Conservation (phyloP, 2,113 vertebrate species). For the Phalacrocorax aristotelis region DNA sequence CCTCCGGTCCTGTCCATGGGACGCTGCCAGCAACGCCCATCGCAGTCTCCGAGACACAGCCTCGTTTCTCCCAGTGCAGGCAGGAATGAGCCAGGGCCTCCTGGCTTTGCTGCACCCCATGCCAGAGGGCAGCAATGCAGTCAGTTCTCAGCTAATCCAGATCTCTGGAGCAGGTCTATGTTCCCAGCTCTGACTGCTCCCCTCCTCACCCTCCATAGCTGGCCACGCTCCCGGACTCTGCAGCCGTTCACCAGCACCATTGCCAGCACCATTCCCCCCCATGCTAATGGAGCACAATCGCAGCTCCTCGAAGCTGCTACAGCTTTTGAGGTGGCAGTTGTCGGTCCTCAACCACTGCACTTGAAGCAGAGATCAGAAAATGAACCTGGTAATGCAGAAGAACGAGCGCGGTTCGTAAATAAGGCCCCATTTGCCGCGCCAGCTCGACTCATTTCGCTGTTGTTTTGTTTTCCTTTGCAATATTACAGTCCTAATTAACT, state of each 20-base stretch:
- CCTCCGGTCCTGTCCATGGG: fast-evolving
- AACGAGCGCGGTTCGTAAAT: fast-evolving
- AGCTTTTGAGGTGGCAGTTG: background rate
- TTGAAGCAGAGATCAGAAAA: background rate
- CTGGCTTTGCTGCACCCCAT: background rate
- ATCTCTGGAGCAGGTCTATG: background rate
- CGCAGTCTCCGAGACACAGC: background rate
- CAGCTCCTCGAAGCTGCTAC: background rate
- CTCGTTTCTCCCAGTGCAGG: background rate
- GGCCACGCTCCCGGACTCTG: background rate
- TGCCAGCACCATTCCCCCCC: background rate
- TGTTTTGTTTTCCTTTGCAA: background rate
- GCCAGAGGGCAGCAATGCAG: background rate
- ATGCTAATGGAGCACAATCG: fast-evolving
- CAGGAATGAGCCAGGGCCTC: background rate
- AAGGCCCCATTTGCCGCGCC: background rate
- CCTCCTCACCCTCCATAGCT: background rate
- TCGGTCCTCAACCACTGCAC: background rate
- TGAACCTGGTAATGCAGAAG: background rate
- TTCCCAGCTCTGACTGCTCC: background rate
- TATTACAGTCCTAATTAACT: background rate
- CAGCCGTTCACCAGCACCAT: background rate
- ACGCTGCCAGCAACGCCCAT: background rate
- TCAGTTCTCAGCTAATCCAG: background rate
- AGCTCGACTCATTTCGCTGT: background rate